Percentiles rank a stretch among this genome's conserved stretches.
These are phyloP conservation scores for Platichthys flesus DNA, from an alignment of 2,113 vertebrate species.

Conservation along the genomic window DNA sequence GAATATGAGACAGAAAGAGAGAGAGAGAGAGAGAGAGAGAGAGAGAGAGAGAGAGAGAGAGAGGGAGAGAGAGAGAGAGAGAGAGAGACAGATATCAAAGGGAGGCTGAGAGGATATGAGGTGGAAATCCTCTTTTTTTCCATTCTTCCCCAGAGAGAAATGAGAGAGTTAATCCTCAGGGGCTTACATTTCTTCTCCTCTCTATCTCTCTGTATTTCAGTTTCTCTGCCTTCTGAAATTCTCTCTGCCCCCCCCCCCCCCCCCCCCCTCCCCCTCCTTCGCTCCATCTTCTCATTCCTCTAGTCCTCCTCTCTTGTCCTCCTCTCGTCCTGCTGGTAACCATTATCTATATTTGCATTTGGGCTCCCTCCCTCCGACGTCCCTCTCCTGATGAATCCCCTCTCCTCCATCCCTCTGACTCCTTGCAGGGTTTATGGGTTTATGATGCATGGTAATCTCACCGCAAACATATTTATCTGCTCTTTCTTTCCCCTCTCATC, in stretches of 20 bases:
- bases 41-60: not conserved
- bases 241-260: conserved; percentile 8
- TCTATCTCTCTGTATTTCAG: conserved; percentile 66
- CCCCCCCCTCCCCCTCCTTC: not conserved
- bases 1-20: conserved; percentile 52
- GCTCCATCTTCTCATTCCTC: conserved; percentile 21
- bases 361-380: not conserved
- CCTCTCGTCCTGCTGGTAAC: conserved; percentile 16
- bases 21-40: no score
- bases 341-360: conserved; percentile 41
- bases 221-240: conserved; percentile 55
- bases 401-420: conserved; percentile 31
- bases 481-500: conserved; percentile 23
- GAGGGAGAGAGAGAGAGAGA: conserved; percentile 50
- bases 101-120: conserved; percentile 65
- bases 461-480: conserved; percentile 62
- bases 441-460: conserved; percentile 74
- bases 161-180: conserved; percentile 82
- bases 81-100: conserved; percentile 70
- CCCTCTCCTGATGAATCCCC: conserved; percentile 30
- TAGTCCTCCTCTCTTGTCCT: conserved; percentile 1
- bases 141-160: conserved; percentile 76
- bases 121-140: conserved; percentile 75
- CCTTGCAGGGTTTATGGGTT: conserved; percentile 58
- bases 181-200: conserved; percentile 78